Evolutionary conservation across 2,797 vertebrate genomes (phyloP).

Genomic region (Pachyuromys duprasi): DNA sequence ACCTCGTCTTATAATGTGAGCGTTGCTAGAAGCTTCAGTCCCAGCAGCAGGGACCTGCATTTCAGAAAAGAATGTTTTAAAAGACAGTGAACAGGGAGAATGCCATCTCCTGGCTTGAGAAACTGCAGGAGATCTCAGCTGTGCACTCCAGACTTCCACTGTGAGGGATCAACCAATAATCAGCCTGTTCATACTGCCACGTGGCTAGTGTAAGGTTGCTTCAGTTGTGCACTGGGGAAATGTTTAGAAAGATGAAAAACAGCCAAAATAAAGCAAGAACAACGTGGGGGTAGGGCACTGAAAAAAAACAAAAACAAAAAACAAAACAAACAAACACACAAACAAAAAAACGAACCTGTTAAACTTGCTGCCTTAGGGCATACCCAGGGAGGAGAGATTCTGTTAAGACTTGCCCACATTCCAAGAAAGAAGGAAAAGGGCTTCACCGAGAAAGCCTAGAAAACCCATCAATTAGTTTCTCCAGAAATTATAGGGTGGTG

Average conservation of each 20-base stretch:
- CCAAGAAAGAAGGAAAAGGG: conserved; percentile 7
- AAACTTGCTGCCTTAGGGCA: neutral
- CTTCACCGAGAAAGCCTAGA: neutral
- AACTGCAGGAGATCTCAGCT: neutral
- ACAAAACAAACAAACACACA: neutral
- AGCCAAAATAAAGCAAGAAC: conserved; percentile 24
- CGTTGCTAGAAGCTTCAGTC: neutral
- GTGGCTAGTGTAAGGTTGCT: neutral
- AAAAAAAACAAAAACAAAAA: neutral
- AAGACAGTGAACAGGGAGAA: neutral
- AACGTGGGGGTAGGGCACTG: neutral
- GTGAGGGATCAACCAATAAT: neutral
- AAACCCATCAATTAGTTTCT: neutral
- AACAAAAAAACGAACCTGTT: neutral
- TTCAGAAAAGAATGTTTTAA: conserved; percentile 35
- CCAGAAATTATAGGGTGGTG: neutral
- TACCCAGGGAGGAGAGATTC: conserved; percentile 29
- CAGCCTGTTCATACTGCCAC: neutral
- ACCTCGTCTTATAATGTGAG: conserved; percentile 9
- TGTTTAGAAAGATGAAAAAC: conserved; percentile 51
- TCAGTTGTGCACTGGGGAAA: neutral
- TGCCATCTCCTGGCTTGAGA: neutral
- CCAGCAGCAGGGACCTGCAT: neutral
- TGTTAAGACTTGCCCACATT: neutral
- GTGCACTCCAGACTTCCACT: neutral